Conservation (phyloP, 1,140 invertebrate genomes). For the Drosophila neocordata region DNA sequence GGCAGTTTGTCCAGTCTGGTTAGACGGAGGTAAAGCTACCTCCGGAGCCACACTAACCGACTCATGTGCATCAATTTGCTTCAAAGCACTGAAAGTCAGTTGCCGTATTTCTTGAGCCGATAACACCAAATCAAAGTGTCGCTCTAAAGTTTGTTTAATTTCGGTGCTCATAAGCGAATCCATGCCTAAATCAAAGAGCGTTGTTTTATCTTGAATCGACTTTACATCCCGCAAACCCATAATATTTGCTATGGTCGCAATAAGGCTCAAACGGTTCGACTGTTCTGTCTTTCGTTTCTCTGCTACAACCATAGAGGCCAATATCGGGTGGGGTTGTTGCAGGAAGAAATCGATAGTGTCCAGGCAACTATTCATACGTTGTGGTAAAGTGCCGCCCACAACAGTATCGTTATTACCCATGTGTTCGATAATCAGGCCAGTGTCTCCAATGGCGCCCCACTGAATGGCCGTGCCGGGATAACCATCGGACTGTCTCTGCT, state of each 20-base stretch:
- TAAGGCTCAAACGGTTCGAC: slow-evolving; percentile 84
- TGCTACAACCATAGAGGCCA: slow-evolving; percentile 92
- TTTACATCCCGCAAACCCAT: slow-evolving; percentile 92
- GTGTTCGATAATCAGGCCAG: slow-evolving; percentile 94
- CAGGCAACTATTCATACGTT: slow-evolving; percentile 94
- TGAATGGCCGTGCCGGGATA: slow-evolving; percentile 94
- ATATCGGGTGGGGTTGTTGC: slow-evolving; percentile 92
- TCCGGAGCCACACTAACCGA: slow-evolving; percentile 10
- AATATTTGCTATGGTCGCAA: slow-evolving; percentile 92
- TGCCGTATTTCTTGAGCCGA: slow-evolving; percentile 94
- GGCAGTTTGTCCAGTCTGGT: slow-evolving; percentile 21
- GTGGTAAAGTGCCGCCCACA: slow-evolving; percentile 95
- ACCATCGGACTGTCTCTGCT: slow-evolving; percentile 90
- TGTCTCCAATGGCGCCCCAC: slow-evolving; percentile 99
- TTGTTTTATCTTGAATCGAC: slow-evolving; percentile 88
- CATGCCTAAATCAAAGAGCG: slow-evolving; percentile 96
- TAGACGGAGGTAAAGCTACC: slow-evolving; percentile 2
- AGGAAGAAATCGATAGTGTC: slow-evolving; percentile 93
- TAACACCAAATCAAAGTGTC: slow-evolving; percentile 94
- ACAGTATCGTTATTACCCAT: slow-evolving; percentile 94
- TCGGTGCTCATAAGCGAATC: slow-evolving; percentile 99
- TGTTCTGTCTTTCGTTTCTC: slow-evolving; percentile 87
- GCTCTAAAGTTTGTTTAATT: slow-evolving; percentile 97
- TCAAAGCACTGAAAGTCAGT: slow-evolving; percentile 89
- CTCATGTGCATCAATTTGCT: slow-evolving; percentile 85